Base-by-base conservation (phyloP, 2,888 invertebrate genomes). In the Chalcis sispes region DNA sequence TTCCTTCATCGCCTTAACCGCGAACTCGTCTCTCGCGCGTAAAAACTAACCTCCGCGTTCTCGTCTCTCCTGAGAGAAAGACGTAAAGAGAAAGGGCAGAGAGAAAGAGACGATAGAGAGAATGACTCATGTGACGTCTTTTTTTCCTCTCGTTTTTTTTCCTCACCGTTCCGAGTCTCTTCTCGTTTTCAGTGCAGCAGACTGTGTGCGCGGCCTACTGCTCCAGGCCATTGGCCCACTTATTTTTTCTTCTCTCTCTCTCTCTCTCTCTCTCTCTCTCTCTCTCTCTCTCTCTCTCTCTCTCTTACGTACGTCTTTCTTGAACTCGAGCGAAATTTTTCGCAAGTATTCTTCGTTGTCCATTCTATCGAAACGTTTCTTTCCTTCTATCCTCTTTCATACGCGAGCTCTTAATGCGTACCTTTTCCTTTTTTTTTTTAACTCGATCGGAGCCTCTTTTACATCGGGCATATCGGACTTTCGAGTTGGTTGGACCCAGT, bases 171-270 rank as follows among this genome's bases (percentile, higher is more conserved):
- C 32, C n/a, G 4, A 27, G 10, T 36, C 32, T 71, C 52, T 65
- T 72, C 67, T 59, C 42, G 42, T 66, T 61, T 61, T 61, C n/a
- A 46, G 23, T 48, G 40, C 59, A 64, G 36, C 56, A 36, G 5
- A 36, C 36, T 10, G 36, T 36, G 36, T 25, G 46, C 32, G 52
- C 69, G 59, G 73, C 69, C 76, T 58, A 67, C 72, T 69, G 76
- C 73, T 74, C 46, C 56, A n/a, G 73, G 71, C 40, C 72, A 62
- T 67, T 54, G 77, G 52, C 58, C 67, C 64, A 77, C 64, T 77
- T 77, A 64, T n/a, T 58, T 56, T 69, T 61, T 62, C 36, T 2
- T 36, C 27, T 52, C 15, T 59, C 29, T 36, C 10, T 36, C 36
- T 7, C 10, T 36, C 36, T 36, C 10, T 36, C 36, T 36, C 10